Evolutionary conservation across 2,113 vertebrate species (phyloP), one percentile per base, ranked within the genome.

Genomic region (Lathamus discolor): DNA sequence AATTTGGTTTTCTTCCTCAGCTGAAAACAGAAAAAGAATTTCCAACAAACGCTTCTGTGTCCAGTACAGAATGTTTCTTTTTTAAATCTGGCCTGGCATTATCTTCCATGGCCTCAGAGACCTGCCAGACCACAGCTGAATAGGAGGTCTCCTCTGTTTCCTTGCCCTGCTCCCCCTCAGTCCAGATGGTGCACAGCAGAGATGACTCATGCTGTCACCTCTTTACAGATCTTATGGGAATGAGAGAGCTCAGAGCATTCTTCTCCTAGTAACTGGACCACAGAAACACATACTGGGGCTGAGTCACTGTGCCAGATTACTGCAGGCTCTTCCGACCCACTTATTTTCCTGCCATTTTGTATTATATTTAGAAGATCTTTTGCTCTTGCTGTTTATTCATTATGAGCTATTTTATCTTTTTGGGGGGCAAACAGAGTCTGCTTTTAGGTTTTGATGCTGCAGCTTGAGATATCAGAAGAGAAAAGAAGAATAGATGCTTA

Each of bases 161-260:
- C 27, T 3, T 59, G 70, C 63, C 66, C 74, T 82, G 70, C 74
- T 79, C 49, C 67, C 61, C 39, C 74, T 70, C 29, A 5, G 48
- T 29, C 62, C 87, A 86, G 87, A 76, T 84, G 95, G 94, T 33
- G 67, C 64, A 2, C 4, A 3, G 82, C 78, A 63, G 84, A 69
- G 78, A 80, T 95, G 94, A 55, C 82, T 93, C 94, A 55, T 1
- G 41, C 82, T 94, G 82, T 27, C 87, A 72, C 78, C 87, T 91
- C 84, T 1, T 64, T 23, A 37, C 11, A 28, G 25, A 3, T 33
- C 9, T 29, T 22, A 49, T 1, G 43, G 69, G 61, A 72, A 1
- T 46, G 67, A 52, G 76, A 84, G 52, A 0, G 2, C 90, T 62
- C 1, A 2, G 63, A 91, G 94, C 82, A 25, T 63, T 80, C 51